A percentile compares a stretch with the other conserved stretches of the same genome.
These are phyloP conservation scores for Chromoteleia sp. DNA, from an alignment of 2,888 invertebrate genomes.

Conservation along the genomic window DNA sequence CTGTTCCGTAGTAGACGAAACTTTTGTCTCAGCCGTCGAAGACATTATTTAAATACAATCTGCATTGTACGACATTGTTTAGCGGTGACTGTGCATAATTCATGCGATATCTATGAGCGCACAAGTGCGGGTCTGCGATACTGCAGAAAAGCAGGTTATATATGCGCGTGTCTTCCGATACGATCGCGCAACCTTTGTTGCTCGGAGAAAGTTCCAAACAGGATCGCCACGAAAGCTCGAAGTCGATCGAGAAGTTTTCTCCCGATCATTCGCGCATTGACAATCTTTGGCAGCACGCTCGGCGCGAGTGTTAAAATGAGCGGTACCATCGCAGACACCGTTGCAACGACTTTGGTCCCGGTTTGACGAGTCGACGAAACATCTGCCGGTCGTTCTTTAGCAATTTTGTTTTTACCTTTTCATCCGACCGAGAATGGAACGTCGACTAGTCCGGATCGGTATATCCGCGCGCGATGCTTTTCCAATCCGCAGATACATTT, in stretches of 20 bases:
- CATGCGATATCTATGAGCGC: conserved; percentile 39
- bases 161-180: conserved; percentile 60
- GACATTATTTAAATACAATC: conserved; percentile 63
- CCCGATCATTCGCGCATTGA: conserved; percentile 36
- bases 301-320: conserved; percentile 27
- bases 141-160: conserved; percentile 62
- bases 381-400: conserved; percentile 12
- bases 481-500: too few species aligned
- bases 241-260: conserved; percentile 67
- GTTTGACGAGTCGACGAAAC: conserved; percentile 38
- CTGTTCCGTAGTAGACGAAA: neutral
- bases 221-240: conserved; percentile 69
- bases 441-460: too few species aligned
- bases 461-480: too few species aligned
- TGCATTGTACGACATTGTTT: conserved; percentile 55
- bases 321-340: conserved; percentile 43
- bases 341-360: conserved; percentile 29
- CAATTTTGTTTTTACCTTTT: conserved; percentile 23
- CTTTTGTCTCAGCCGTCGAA: conserved; percentile 2
- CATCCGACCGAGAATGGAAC: conserved; percentile 2
- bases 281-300: conserved; percentile 29
- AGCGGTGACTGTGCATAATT: conserved; percentile 51
- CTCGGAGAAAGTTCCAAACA: conserved; percentile 69
- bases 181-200: conserved; percentile 68
- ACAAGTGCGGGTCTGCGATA: conserved; percentile 40